Evolutionary conservation across 2,888 invertebrate genomes (phyloP), one percentile per base, ranked within the genome.

Genomic region (Sphaeridia pumilis): DNA sequence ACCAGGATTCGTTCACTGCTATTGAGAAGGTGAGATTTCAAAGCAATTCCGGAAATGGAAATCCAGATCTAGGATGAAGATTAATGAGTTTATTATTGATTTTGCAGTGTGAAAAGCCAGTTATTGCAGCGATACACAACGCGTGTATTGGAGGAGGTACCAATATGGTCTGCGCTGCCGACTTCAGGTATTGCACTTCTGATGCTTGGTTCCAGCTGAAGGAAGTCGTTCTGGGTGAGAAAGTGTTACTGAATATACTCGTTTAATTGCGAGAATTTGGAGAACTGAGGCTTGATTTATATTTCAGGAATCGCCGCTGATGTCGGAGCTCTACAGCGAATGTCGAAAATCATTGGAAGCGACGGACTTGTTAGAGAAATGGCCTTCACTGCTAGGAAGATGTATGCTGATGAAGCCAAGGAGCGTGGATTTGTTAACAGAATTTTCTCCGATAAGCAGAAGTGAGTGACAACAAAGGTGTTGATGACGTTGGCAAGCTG

Each of bases 161-260:
- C 0, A 86, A 94, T 70, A 72, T 98, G 56, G 80, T 90, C 49
- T 81, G 87, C 2, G 85, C 92, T 0, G 82, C 88, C 48, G 98
- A 98, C 71, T 86, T 98, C 60, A 78, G 93, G 56, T 90, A 88
- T 67, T 90, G 89, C 68, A 81, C 90, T 0, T 74, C 80, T 66
- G 93, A 95, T 71, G 84, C 95, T 1, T 87, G 83, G 79, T 93
- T 93, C 68, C 83, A 84, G 73, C 81, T 97, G 1, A 94, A 94
- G 71, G 92, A 94, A 73, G 78, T 78, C 22, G 73, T 72, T 44
- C 65, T 74, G 20, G 72, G 72, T 70, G 60, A 56, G 7, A 14
- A 7, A 31, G 7, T 14, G 14, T 31, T 31, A 10, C 7, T 10
- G 14, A 31, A 31, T 14, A 7, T 31, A 31, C 31, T n/a, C 31